Evolutionary conservation across 2,113 vertebrate genomes (phyloP), one percentile per base, ranked within the genome.

Genomic region (crab-eating macaque (Macaca fascicularis)): DNA sequence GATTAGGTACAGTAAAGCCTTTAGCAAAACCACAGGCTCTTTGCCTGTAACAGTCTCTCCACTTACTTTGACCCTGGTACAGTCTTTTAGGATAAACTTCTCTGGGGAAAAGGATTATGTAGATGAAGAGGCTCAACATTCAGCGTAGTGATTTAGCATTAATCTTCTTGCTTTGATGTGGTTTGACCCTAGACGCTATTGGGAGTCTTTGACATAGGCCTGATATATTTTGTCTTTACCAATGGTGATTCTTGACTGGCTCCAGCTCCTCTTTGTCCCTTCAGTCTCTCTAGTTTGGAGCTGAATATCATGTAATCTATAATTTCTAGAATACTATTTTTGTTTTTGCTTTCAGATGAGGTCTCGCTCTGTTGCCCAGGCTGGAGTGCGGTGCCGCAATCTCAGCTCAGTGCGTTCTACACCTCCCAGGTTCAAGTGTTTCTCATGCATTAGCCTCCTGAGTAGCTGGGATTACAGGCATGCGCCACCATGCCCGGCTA

Each of bases 61-160:
- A 40, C 40, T 74, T 90, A n/a, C 52, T 19, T 45, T 94, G 91
- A 83, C 30, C 61, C 64, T 83, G 69, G 89, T 64, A 17, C 57
- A 84, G 64, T 64, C 74, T 92, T 94, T 96, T 76, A 92, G 75
- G 38, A 14, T 87, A 83, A 90, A 67, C 70, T 52, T 92, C 76
- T 88, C 72, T 70, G 27, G 69, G 32, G 92, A 23, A 35, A 89
- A 59, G 38, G 84, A 85, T 81, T 96, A 50, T 35, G 2, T n/a
- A 38, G 57, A 38, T 85, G 45, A 93, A 96, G 55, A 84, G 55
- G n/a, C 43, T 87, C 80, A 61, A 35, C 27, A 35, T 22, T 72
- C 38, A 67, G 70, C 91, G 7, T 35, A 52, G 80, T 19, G 61
- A 59, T 59, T 94, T 84, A 89, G 43, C 32, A 45, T 88, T 76